These are phyloP conservation scores for Lasioglossum pauxillum DNA, from an alignment of 2,888 invertebrate species.

Conservation along the genomic window DNA sequence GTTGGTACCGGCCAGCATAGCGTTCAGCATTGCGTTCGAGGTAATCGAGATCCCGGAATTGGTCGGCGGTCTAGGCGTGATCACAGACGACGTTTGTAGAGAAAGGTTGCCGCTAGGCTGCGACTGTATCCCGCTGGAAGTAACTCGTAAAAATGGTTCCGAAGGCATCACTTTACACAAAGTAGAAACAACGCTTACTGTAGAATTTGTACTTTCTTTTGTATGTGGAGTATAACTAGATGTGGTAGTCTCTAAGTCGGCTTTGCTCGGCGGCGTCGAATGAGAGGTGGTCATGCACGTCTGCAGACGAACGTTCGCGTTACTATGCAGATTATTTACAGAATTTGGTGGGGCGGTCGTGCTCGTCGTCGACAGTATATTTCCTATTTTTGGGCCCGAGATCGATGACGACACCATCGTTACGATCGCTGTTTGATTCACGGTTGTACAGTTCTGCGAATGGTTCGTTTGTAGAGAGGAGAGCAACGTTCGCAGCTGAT, in stretches of 20 bases:
- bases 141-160: conserved; percentile 75
- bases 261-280: conserved; percentile 55
- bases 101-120: conserved; percentile 71
- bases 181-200: conserved; percentile 79
- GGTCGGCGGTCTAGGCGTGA: conserved; percentile 66
- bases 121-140: conserved; percentile 83
- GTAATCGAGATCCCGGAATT: conserved; percentile 78
- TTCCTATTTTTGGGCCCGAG: conserved; percentile 82
- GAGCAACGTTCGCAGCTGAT: conserved; percentile 88
- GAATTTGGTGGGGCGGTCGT: conserved; percentile 75
- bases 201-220: conserved; percentile 71
- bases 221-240: conserved; percentile 61
- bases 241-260: conserved; percentile 64
- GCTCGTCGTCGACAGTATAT: conserved; percentile 77
- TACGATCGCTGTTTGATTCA: conserved; percentile 84
- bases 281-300: conserved; percentile 49
- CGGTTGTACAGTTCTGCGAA: conserved; percentile 83
- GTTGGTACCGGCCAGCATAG: conserved; percentile 81
- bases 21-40: conserved; percentile 83
- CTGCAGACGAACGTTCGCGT: conserved; percentile 68
- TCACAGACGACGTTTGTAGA: conserved; percentile 65
- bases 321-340: conserved; percentile 65
- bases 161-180: conserved; percentile 82
- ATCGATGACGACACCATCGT: conserved; percentile 86
- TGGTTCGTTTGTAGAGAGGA: conserved; percentile 88